Conservation (phyloP, 2,888 invertebrate species). For the Dynastes maya region DNA sequence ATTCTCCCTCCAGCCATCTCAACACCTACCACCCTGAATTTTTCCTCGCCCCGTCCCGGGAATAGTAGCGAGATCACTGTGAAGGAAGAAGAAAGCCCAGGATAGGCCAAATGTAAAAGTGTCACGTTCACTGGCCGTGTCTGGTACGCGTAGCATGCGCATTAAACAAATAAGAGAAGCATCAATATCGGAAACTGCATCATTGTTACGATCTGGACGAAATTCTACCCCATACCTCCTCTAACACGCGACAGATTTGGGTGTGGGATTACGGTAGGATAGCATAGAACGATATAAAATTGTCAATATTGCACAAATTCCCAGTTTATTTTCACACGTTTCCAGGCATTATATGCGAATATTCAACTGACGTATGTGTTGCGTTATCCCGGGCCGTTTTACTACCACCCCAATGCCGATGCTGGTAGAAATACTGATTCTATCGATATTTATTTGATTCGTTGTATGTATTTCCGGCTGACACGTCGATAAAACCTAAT, state of each 20-base stretch:
- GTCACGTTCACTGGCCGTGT: slow-evolving; percentile 63
- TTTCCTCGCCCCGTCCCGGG: background rate
- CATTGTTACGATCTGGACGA: slow-evolving; percentile 48
- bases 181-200: slow-evolving; percentile 57
- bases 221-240: slow-evolving; percentile 5
- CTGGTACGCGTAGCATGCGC: slow-evolving; percentile 50
- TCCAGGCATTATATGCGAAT: background rate
- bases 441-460: slow-evolving; percentile 27
- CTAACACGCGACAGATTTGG: background rate
- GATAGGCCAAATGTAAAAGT: slow-evolving; percentile 67
- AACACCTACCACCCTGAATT: background rate
- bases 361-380: background rate
- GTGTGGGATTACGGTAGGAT: background rate
- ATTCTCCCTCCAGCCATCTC: background rate
- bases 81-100: slow-evolving; percentile 30
- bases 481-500: slow-evolving; percentile 11
- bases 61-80: slow-evolving; percentile 1
- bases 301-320: slow-evolving; percentile 25
- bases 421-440: background rate
- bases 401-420: background rate
- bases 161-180: slow-evolving; percentile 60
- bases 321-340: slow-evolving; percentile 17
- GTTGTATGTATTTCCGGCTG: background rate
- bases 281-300: background rate
- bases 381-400: background rate